phyloP scores from a whole-genome alignment of 2,797 vertebrate genomes.

The Danio tinwini region DNA sequence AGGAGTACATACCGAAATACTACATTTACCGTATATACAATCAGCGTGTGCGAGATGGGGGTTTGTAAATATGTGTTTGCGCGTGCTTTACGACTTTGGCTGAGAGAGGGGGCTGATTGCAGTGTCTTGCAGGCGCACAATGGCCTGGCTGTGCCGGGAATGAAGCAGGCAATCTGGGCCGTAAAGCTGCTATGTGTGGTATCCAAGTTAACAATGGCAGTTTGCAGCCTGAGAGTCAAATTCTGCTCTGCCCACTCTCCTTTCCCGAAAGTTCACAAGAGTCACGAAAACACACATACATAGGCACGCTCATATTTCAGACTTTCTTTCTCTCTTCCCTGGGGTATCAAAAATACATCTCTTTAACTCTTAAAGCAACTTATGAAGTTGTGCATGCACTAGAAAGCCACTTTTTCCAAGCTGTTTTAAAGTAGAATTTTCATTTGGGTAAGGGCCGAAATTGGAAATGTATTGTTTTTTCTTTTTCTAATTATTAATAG shows the following conservation, averaged over 20 bases:
- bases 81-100: conserved; percentile 30
- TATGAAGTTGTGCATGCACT: not conserved
- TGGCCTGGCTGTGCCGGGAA: conserved; percentile 82
- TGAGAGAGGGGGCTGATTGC: conserved; percentile 30
- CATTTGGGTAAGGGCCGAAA: too few species aligned
- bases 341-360: conserved; percentile 15
- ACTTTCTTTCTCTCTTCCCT: conserved; percentile 10
- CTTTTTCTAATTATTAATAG: too few species aligned
- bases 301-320: conserved; percentile 10
- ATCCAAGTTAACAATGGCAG: conserved; percentile 89
- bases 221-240: conserved; percentile 88
- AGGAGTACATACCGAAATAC: conserved; percentile 16
- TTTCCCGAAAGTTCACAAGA: conserved; percentile 41
- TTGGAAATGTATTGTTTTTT: too few species aligned
- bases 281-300: conserved; percentile 33
- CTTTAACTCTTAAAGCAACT: conserved; percentile 15
- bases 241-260: conserved; percentile 82
- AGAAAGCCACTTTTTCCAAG: not conserved
- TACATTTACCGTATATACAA: conserved; percentile 7
- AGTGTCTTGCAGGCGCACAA: conserved; percentile 70
- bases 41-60: not conserved
- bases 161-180: conserved; percentile 75
- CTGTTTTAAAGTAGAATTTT: not conserved
- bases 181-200: conserved; percentile 87
- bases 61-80: conserved; percentile 36